Evolutionary conservation across 2,888 invertebrate genomes (phyloP).

Genomic region (Hoplodrina ambigua): DNA sequence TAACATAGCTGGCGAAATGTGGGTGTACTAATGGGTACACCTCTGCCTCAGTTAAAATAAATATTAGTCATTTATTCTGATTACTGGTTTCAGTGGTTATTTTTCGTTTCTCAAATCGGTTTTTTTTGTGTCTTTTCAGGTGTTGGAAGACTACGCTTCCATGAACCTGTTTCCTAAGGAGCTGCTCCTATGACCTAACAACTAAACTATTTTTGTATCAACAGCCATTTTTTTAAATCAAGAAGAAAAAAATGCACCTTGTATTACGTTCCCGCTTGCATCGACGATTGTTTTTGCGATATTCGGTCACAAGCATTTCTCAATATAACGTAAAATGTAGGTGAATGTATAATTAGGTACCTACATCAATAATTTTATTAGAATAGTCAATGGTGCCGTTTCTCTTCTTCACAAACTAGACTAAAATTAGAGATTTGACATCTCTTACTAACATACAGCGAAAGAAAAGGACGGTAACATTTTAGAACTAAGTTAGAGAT

Average conservation of each 20-base stretch:
- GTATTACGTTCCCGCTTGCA: constrained; percentile 47
- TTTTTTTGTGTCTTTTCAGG: constrained; percentile 82
- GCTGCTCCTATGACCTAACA: constrained; percentile 88
- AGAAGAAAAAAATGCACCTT: constrained; percentile 29
- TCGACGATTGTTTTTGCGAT: constrained; percentile 31
- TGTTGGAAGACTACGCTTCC: constrained; percentile 94
- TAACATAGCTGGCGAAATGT: too few species aligned
- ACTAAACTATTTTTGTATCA: constrained; percentile 45
- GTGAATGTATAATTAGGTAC: background rate
- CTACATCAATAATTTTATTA: background rate
- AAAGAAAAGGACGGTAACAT: too few species aligned
- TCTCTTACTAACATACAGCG: too few species aligned
- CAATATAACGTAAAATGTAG: constrained; percentile 10
- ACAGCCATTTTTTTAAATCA: constrained; percentile 51
- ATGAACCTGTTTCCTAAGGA: constrained; percentile 96
- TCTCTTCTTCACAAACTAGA: too few species aligned
- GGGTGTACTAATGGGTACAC: too few species aligned
- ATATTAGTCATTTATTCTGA: too few species aligned
- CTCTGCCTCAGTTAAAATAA: too few species aligned
- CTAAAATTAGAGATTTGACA: too few species aligned
- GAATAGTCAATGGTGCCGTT: constrained; percentile 3
- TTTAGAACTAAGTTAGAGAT: too few species aligned
- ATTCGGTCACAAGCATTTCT: constrained; percentile 36
- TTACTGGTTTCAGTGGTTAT: background rate
- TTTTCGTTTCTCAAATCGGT: background rate